Conservation (phyloP, 1,140 invertebrate species). For the Drosophila orena region DNA sequence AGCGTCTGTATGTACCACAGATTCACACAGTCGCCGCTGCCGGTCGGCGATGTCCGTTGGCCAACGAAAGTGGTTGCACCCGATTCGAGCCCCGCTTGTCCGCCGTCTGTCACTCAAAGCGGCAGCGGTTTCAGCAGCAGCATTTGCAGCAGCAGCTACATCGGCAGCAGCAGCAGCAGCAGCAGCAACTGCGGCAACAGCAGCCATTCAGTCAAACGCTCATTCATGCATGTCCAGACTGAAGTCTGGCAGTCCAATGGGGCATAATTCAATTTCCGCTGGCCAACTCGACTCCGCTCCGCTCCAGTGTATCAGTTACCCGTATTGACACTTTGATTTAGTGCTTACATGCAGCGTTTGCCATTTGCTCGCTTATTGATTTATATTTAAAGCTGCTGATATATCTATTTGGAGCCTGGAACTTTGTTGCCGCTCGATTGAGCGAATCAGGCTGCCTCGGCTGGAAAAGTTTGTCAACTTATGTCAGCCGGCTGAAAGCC, state of each 20-base stretch:
- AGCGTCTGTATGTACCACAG: constrained; percentile 9
- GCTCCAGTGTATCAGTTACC: constrained; percentile 74
- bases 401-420: constrained; percentile 53
- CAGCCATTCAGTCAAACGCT: constrained; percentile 65
- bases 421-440: constrained; percentile 51
- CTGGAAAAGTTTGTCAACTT: constrained; percentile 73
- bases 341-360: constrained; percentile 73
- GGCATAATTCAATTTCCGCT: constrained; percentile 80
- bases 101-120: constrained; percentile 65
- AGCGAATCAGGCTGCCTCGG: constrained; percentile 54
- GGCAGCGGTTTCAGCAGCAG: constrained; percentile 19
- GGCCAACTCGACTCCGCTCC: constrained; percentile 24
- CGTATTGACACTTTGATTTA: constrained; percentile 82
- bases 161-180: constrained; percentile 3
- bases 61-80: constrained; percentile 77
- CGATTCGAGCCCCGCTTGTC: constrained; percentile 74
- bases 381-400: constrained; percentile 78
- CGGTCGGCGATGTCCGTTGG: constrained; percentile 53
- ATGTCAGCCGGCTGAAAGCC: constrained; percentile 71
- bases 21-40: constrained; percentile 68
- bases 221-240: constrained; percentile 68
- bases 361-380: constrained; percentile 78
- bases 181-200: constrained; percentile 8
- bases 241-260: constrained; percentile 43
- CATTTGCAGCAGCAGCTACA: neutral